Percentiles rank a stretch among this genome's conserved stretches.
Conservation (phyloP, 2,888 invertebrate species). For the Clistopyga incitator region DNA sequence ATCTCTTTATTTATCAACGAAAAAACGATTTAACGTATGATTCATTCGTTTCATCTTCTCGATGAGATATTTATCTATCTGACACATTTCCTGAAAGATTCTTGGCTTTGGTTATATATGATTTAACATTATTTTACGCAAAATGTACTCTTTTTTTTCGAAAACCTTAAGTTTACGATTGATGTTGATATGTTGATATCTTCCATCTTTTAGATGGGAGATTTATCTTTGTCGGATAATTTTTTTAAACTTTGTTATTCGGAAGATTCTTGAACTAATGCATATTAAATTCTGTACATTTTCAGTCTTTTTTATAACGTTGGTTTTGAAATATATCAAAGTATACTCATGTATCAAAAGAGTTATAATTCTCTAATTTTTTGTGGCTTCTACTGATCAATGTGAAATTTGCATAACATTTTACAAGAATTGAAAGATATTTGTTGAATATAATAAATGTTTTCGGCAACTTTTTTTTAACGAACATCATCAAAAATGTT, state of each 20-base stretch:
- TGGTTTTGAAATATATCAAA: no score
- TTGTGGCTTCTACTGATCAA: neutral
- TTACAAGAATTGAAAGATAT: neutral
- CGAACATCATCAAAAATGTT: neutral
- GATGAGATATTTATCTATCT: neutral
- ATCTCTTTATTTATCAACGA: conserved; percentile 40
- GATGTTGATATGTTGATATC: no score
- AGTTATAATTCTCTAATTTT: neutral
- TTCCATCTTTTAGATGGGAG: no score
- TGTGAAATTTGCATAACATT: neutral
- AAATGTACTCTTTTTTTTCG: neutral
- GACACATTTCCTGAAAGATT: neutral
- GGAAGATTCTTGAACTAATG: no score
- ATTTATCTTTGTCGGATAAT: no score
- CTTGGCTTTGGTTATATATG: neutral
- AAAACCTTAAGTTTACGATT: neutral
- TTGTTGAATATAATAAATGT: neutral
- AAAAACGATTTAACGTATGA: conserved; percentile 26
- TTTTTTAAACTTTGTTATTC: no score
- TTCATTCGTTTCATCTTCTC: conserved; percentile 10
- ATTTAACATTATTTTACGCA: neutral
- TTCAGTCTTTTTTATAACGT: no score
- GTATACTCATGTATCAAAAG: neutral
- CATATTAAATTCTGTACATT: no score
- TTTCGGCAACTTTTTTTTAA: neutral